Conservation (phyloP, 2,113 vertebrate species). For the Steatornis caripensis region DNA sequence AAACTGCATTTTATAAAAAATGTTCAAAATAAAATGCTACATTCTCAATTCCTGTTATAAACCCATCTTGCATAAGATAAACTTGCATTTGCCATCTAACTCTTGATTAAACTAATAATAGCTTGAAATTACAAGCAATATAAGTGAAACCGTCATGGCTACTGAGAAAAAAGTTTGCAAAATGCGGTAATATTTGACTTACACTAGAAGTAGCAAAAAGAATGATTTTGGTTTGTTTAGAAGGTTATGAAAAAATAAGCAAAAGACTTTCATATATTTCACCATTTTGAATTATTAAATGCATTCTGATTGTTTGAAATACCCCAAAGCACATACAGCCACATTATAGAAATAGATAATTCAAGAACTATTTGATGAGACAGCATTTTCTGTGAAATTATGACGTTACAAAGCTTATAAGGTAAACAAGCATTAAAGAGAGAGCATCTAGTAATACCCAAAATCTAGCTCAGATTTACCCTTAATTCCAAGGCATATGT, state of each 20-base stretch:
- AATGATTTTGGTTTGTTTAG: background rate
- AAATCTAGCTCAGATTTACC: background rate
- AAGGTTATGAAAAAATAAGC: background rate
- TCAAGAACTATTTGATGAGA: background rate
- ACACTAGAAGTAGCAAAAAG: background rate
- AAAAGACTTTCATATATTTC: background rate
- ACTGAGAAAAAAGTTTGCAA: background rate
- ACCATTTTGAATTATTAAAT: background rate
- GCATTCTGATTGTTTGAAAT: background rate
- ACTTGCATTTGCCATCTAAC: background rate
- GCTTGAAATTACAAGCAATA: background rate
- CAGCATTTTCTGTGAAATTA: background rate
- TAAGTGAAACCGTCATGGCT: background rate
- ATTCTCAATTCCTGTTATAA: background rate
- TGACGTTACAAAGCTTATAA: background rate
- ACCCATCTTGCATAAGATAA: background rate
- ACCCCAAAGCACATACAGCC: accelerated
- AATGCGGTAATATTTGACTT: no score
- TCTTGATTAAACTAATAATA: background rate
- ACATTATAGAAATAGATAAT: background rate
- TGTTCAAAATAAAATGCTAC: background rate
- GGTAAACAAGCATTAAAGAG: background rate
- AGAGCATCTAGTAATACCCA: background rate
- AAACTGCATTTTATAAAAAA: background rate
- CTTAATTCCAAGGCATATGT: background rate